These are phyloP conservation scores for Malthinus flaveolus DNA, from an alignment of 2,888 invertebrate genomes.

Conservation along the genomic window DNA sequence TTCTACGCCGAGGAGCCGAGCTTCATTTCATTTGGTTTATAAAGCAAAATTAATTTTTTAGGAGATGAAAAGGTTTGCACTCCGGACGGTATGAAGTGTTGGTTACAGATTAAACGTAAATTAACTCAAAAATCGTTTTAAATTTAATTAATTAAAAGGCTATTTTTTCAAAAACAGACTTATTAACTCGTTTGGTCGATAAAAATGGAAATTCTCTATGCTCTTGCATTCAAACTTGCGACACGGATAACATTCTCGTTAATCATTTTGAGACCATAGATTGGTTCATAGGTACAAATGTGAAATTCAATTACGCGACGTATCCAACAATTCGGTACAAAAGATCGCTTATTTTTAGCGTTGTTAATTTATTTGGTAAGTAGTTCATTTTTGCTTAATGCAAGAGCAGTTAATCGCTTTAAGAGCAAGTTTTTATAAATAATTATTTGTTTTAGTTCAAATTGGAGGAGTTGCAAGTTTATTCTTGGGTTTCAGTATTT, in stretches of 20 bases:
- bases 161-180: neutral
- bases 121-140: neutral
- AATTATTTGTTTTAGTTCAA: conserved; percentile 46
- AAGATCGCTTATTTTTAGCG: conserved; percentile 49
- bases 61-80: conserved; percentile 44
- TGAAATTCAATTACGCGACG: conserved; percentile 40
- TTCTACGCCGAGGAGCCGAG: no score
- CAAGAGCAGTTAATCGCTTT: no score
- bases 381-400: conserved; percentile 10
- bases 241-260: conserved; percentile 36
- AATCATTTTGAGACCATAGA: conserved; percentile 16
- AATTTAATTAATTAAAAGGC: neutral
- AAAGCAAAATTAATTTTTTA: conserved; percentile 30
- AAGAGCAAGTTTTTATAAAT: neutral
- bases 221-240: conserved; percentile 42
- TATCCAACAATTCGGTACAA: conserved; percentile 46
- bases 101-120: conserved; percentile 42
- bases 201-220: conserved; percentile 34
- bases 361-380: conserved; percentile 52
- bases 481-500: conserved; percentile 55
- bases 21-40: no score
- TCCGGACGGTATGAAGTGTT: conserved; percentile 47
- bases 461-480: conserved; percentile 57
- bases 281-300: conserved; percentile 41
- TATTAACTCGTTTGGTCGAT: neutral